Evolutionary conservation across 2,797 vertebrate species (phyloP), one percentile per base, ranked within the genome.

Genomic region (Neosilurus hyrtlii): DNA sequence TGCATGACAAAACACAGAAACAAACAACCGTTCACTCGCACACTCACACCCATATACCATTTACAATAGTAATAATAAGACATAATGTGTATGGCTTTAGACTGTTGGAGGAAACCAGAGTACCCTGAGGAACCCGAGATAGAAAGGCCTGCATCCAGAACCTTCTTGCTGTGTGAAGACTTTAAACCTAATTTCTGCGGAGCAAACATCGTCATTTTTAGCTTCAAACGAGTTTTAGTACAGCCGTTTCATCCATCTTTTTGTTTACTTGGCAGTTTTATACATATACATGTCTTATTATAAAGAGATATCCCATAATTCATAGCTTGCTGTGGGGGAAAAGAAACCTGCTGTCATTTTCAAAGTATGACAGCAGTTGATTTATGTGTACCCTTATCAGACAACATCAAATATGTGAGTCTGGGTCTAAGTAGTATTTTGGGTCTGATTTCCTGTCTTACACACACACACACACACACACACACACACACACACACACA

Each of bases 361-460:
- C 62, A 56, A 18, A 67, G 26, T n/a, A 9, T 37, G 62, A 75
- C 78, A 56, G 2, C 8, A 14, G 43, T 26, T 79, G 78, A 79
- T 79, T 79, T 83, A 68, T 51, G 30, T 81, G 37, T 82, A 78
- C 74, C 65, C 57, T 81, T 84, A 82, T 80, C 51, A 76, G 70
- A 77, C 82, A 80, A 74, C 82, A 82, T 84, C 79, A 84, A 70
- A 86, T 67, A 30, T 66, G 51, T 66, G 78, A 79, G 51, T 35
- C 78, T 54, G 78, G 49, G 51, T 26, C 51, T 79, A 20, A 74
- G 54, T 54, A 73, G 71, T 75, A 59, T 37, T 75, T 59, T 59
- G 56, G 73, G 73, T 3, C 22, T 57, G 72, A 16, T 74, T 74
- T 57, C 54, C 57, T 74, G n/a, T 71, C n/a, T 24, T 14, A 15